Evolutionary conservation across 2,113 vertebrate species (phyloP), one percentile per base, ranked within the genome.

Genomic region (Gobius niger): DNA sequence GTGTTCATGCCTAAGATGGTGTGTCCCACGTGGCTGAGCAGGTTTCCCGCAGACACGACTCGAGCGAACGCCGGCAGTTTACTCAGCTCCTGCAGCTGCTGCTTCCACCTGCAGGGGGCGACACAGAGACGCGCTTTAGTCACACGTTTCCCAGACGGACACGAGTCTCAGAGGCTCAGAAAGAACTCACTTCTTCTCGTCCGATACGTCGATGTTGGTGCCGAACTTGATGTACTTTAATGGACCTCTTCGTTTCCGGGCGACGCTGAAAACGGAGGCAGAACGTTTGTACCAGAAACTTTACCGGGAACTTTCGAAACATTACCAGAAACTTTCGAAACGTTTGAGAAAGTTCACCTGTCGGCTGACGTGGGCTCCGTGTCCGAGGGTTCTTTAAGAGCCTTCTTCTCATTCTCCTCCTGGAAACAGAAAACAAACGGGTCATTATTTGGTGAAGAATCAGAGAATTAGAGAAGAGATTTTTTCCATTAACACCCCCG

Each of bases 141-240:
- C 12, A 44, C 14, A 46, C 24, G 24, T 24, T 24, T 24, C 3
- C 24, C 24, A 3, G 24, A 3, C 1, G 24, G 24, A 24, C 24
- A 9, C 12, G 9, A 47, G 46, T 47, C 47, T 7, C 15, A n/a
- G 15, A n/a, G 7, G 51, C n/a, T 18, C 16, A 13, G 8, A 12
- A 53, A 24, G 15, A 0, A 94, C 96, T 95, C 92, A 99, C 98
- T 99, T 99, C 90, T 94, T 95, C 78, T 99, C 98, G 76, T 99
- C 97, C 15, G 97, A 99, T 81, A 99, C 93, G 78, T 99, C 96
- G 78, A 99, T 96, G 90, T 99, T 99, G 83, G 97, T 99, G 92
- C 98, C 98, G 86, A 99, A 99, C 83, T 99, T 99, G 88, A 99
- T 98, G 90, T 96, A 95, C 93, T 99, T 99, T 87, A 99, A 93